phyloP scores from a whole-genome alignment of 1,140 invertebrate genomes.

The Sinonovacula constricta region DNA sequence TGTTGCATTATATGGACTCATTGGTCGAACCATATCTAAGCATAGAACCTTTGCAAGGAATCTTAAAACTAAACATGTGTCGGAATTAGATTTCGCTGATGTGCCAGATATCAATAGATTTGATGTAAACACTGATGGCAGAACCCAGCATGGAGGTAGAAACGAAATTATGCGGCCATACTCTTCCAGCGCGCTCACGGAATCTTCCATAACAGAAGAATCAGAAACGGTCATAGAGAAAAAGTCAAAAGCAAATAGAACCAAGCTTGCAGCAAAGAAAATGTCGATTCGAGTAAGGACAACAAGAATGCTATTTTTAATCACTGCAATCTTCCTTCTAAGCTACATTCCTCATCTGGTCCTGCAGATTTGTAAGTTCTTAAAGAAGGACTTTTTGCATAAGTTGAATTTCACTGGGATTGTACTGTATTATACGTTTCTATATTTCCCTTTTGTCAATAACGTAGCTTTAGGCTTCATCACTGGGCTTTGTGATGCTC shows the following conservation, averaged over 20 bases:
- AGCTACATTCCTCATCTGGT: background rate
- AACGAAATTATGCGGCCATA: background rate
- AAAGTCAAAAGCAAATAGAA: background rate
- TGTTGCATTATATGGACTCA: conserved; percentile 53
- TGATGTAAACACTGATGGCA: background rate
- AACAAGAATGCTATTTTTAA: conserved; percentile 2
- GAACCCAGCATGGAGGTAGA: background rate
- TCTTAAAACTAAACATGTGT: background rate
- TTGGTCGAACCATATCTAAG: conserved; percentile 53
- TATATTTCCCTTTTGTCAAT: background rate
- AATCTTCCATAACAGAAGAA: background rate
- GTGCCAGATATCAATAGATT: too few relatives aligned
- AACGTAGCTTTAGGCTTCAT: background rate
- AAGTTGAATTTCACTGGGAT: background rate
- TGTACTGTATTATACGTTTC: background rate
- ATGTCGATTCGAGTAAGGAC: background rate
- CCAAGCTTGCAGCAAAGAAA: background rate
- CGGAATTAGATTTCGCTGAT: background rate
- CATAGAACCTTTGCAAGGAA: conserved; percentile 7
- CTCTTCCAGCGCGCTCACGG: background rate
- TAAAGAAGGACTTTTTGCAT: background rate
- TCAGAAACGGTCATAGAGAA: background rate
- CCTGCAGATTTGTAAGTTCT: background rate
- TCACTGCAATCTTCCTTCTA: background rate
- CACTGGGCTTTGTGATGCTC: background rate